Evolutionary conservation across 2,888 invertebrate genomes (phyloP), one percentile per base, ranked within the genome.

Genomic region (Heliconius cydno): DNA sequence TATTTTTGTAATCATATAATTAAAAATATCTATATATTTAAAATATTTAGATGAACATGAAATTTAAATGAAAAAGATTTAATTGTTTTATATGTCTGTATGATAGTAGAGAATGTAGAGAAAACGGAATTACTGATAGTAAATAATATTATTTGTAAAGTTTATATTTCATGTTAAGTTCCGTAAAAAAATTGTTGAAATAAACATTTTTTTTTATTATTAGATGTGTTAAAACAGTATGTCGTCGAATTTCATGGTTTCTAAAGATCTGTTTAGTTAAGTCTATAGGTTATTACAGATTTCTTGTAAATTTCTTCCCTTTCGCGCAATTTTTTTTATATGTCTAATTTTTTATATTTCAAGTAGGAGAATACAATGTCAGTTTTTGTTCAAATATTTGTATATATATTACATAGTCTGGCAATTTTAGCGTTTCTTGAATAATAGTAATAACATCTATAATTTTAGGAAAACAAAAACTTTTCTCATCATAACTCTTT

Each of bases 251-350:
- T 52, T 52, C 46, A 52, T 52, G 46, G 19, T 67, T 67, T 34
- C 3, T 67, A 34, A 34, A 67, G 67, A 67, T 67, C 67, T 67
- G 67, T 67, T 22, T 67, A 34, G 34, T 67, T 66, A 66, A 66
- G 66, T 34, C 22, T 19, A 9, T 66, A 22, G 67, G 34, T 67
- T 34, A 22, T 38, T 67, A 67, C 67, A 34, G 67, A 19, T 52
- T 52, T 5, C 15, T 22, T 67, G 10, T 1, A 10, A 1, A 12
- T 67, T 12, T 65, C 10, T 22, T 34, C 22, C 34, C 12, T 34
- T 22, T 67, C 34, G 67, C 34, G 10, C 34, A 12, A 67, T 34
- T 67, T 34, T 9, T 67, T 34, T 9, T 3, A 19, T 34, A 1
- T 67, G 34, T 22, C 10, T 66, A 30, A 30, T 30, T 66, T 66